These are phyloP conservation scores for Drosophila lini DNA, from an alignment of 1,140 invertebrate genomes.

Conservation along the genomic window DNA sequence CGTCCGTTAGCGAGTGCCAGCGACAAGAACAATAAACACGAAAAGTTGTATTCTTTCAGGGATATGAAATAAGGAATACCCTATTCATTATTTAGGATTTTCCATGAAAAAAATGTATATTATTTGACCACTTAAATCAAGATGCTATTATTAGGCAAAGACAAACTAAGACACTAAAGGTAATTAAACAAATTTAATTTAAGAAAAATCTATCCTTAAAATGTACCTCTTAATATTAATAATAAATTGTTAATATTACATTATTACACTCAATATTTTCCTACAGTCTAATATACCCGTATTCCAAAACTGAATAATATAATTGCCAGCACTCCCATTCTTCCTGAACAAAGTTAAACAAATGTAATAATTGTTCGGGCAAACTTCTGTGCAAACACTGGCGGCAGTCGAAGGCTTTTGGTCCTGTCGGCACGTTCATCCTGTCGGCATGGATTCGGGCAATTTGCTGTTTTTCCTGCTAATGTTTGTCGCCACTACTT, in stretches of 20 bases:
- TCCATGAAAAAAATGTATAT: not conserved
- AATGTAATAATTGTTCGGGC: slow-evolving; percentile 80
- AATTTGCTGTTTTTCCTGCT: slow-evolving; percentile 71
- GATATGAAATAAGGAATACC: not conserved
- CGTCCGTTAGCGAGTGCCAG: slow-evolving; percentile 21
- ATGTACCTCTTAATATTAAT: not conserved
- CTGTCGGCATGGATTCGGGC: slow-evolving; percentile 64
- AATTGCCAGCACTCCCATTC: slow-evolving; percentile 50
- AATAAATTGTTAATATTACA: not conserved
- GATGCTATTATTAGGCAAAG: not conserved
- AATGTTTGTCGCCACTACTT: slow-evolving; percentile 63
- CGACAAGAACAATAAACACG: slow-evolving; percentile 50
- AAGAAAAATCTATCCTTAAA: not conserved
- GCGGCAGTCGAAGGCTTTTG: slow-evolving; percentile 43
- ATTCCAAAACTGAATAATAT: not conserved
- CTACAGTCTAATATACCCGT: not conserved
- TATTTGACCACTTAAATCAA: not conserved
- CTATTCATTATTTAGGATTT: not conserved
- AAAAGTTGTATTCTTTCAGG: not conserved
- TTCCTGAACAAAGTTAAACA: slow-evolving; percentile 68
- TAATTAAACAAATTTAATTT: not conserved
- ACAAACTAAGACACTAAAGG: not conserved
- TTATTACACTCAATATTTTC: not conserved
- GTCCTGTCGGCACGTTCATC: slow-evolving; percentile 49
- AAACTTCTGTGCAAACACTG: slow-evolving; percentile 76